Percentiles rank a stretch among this genome's conserved stretches.
These are phyloP conservation scores for Pteropus rufus DNA, from an alignment of 2,797 vertebrate species.

Conservation along the genomic window DNA sequence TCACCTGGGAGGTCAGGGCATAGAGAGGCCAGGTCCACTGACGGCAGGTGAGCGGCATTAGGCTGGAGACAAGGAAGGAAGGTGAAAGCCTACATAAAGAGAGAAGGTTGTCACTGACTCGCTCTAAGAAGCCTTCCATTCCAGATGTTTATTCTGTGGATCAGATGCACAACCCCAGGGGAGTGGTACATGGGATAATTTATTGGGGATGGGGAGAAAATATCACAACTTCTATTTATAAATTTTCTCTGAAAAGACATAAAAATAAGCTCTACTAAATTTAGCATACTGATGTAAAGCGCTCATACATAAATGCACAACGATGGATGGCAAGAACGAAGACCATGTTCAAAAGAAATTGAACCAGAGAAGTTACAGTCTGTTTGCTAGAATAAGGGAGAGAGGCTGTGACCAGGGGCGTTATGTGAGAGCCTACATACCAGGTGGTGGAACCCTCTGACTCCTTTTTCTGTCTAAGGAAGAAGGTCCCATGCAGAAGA, in stretches of 20 bases:
- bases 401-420: neutral
- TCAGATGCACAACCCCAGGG: neutral
- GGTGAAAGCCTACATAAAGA: rapidly evolving
- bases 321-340: neutral
- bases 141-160: neutral
- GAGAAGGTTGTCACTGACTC: too few relatives aligned
- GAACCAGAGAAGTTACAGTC: neutral
- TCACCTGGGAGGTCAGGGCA: neutral
- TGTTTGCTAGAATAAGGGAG: neutral
- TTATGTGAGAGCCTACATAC: neutral
- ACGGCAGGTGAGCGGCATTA: neutral
- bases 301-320: neutral
- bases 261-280: neutral
- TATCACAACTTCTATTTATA: neutral
- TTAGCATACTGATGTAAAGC: neutral
- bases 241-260: neutral
- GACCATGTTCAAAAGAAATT: neutral
- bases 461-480: neutral
- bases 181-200: too few relatives aligned
- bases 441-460: rapidly evolving
- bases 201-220: neutral
- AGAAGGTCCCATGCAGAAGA: neutral
- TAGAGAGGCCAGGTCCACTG: too few relatives aligned
- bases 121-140: neutral
- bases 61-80: neutral